Conservation (phyloP, 1,140 invertebrate species). For the Rhopalosiphum padi region DNA sequence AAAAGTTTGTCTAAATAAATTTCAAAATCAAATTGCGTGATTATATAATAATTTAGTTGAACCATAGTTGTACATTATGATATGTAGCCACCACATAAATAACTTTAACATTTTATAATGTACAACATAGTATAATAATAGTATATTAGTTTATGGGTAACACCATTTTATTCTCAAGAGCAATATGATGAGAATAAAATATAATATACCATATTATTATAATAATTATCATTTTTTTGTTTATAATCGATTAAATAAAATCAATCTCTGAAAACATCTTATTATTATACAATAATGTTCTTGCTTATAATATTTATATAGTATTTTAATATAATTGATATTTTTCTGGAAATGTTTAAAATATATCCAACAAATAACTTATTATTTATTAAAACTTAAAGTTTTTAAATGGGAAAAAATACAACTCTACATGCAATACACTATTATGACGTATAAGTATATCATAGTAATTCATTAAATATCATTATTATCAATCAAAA, state of each 20-base stretch:
- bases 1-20: not conserved
- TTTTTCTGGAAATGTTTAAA: no score
- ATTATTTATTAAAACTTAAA: no score
- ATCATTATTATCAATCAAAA: no score
- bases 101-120: not conserved
- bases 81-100: not conserved
- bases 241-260: not conserved
- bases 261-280: not conserved
- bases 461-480: no score
- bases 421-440: no score
- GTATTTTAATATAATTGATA: not conserved
- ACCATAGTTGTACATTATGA: not conserved
- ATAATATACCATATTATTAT: no score
- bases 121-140: not conserved
- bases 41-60: not conserved
- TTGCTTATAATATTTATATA: no score
- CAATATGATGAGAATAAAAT: not conserved
- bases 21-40: not conserved
- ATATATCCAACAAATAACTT: no score
- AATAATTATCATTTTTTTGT: no score
- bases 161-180: not conserved
- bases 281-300: not conserved
- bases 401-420: no score
- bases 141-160: not conserved
- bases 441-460: no score